These are phyloP conservation scores for Drosophila cardini DNA, from an alignment of 1,140 invertebrate genomes.

Conservation along the genomic window DNA sequence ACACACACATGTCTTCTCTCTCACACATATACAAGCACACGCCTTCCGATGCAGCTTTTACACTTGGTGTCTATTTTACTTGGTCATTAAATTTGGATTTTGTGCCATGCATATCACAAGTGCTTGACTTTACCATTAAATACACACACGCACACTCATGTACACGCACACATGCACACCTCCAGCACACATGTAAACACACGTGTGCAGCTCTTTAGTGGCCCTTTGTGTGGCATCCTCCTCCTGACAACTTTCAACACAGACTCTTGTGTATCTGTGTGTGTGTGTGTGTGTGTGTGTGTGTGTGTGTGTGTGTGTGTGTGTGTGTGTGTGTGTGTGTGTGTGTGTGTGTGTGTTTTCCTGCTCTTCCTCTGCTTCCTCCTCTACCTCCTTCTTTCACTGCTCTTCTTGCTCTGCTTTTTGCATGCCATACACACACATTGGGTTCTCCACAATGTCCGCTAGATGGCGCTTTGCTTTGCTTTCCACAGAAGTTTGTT, in stretches of 20 bases:
- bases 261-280: not conserved
- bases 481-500: constrained; percentile 32
- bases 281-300: no score
- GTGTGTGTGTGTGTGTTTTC: no score
- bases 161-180: constrained; percentile 34
- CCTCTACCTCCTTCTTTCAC: not conserved
- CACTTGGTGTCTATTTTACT: constrained; percentile 78
- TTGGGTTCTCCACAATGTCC: constrained; percentile 27
- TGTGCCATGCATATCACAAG: constrained; percentile 72
- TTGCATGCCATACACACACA: constrained; percentile 37
- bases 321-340: no score
- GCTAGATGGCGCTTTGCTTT: constrained; percentile 34
- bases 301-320: no score
- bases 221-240: constrained; percentile 57
- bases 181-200: constrained; percentile 38
- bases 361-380: not conserved
- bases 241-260: constrained; percentile 21
- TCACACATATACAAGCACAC: not conserved
- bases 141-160: constrained; percentile 47
- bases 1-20: not conserved
- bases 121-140: constrained; percentile 77
- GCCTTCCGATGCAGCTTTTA: constrained; percentile 50
- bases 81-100: constrained; percentile 83
- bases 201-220: constrained; percentile 66
- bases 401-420: constrained; percentile 32